These are phyloP conservation scores for Silurus aristotelis DNA, from an alignment of 2,797 vertebrate genomes.

Conservation along the genomic window DNA sequence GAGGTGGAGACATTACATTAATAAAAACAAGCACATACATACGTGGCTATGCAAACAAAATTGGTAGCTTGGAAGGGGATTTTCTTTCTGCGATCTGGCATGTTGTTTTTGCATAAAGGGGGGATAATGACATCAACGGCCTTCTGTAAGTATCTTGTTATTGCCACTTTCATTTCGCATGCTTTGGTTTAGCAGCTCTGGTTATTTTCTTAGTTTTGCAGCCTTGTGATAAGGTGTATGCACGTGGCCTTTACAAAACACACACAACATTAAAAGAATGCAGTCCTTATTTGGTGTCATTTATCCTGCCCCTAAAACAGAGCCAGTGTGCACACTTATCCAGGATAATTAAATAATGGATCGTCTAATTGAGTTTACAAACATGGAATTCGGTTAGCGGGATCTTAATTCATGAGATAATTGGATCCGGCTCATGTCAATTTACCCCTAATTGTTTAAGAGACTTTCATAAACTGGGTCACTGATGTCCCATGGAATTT, in stretches of 20 bases:
- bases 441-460: constrained; percentile 8
- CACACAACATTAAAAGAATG: neutral
- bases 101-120: too few species aligned
- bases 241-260: neutral
- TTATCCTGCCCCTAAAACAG: neutral
- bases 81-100: too few species aligned
- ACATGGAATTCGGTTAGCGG: neutral
- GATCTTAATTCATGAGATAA: constrained; percentile 13
- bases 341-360: constrained; percentile 14
- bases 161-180: neutral
- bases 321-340: constrained; percentile 5
- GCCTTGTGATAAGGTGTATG: neutral
- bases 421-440: constrained; percentile 10
- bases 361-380: constrained; percentile 14
- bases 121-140: too few species aligned
- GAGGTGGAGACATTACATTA: too few species aligned
- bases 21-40: too few species aligned
- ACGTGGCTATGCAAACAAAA: too few species aligned
- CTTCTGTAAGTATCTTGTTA: too few species aligned
- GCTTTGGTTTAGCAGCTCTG: neutral
- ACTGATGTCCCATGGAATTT: neutral
- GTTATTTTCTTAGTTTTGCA: neutral
- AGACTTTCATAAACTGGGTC: neutral
- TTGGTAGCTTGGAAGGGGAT: too few species aligned
- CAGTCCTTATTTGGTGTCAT: neutral